phyloP scores from a whole-genome alignment of 2,113 vertebrate species.

The Carettochelys insculpta region DNA sequence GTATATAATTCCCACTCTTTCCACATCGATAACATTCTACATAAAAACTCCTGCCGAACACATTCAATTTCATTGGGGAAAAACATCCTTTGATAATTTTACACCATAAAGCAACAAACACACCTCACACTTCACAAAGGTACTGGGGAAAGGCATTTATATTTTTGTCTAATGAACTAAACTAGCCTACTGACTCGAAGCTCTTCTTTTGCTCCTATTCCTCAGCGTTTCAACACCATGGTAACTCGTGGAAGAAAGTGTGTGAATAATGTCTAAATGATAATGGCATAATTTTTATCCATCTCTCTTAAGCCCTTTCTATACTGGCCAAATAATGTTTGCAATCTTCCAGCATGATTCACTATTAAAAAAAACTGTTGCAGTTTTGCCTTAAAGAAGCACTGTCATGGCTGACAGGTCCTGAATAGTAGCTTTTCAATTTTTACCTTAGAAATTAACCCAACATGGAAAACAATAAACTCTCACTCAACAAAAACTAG shows the following conservation, averaged over 20 bases:
- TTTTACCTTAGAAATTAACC: neutral
- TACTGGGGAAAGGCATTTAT: neutral
- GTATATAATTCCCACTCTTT: neutral
- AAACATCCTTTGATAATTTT: neutral
- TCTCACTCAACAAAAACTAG: neutral
- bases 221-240: conserved; percentile 1
- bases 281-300: neutral
- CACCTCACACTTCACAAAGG: neutral
- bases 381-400: neutral
- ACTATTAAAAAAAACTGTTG: neutral
- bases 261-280: neutral
- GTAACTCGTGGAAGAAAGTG: neutral
- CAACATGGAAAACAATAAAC: neutral
- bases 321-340: neutral
- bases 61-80: neutral
- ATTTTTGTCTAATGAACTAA: neutral
- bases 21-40: neutral
- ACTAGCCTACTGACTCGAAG: neutral
- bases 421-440: neutral
- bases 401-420: neutral
- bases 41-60: neutral
- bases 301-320: neutral
- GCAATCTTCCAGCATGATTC: conserved; percentile 25
- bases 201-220: conserved; percentile 1
- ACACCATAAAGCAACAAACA: neutral